Conservation (phyloP, 2,888 invertebrate species). For the Antitype chi region DNA sequence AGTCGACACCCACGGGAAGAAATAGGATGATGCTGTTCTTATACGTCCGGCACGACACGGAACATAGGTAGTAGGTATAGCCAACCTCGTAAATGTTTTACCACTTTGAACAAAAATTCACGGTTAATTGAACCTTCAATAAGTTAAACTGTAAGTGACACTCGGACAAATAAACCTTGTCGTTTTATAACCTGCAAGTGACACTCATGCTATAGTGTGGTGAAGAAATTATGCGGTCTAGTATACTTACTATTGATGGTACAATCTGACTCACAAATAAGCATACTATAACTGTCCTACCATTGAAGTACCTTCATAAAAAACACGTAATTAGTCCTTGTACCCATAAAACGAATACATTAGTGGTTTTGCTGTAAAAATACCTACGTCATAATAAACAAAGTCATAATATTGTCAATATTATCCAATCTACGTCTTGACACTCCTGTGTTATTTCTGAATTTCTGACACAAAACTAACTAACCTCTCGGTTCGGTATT, state of each 20-base stretch:
- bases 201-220: no score
- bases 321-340: constrained; percentile 1
- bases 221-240: not conserved
- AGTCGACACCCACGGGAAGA: no score
- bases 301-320: not conserved
- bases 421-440: not conserved
- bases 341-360: constrained; percentile 13
- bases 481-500: no score
- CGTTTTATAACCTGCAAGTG: no score
- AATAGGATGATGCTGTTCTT: no score
- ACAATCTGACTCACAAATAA: constrained; percentile 19
- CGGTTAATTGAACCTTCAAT: no score
- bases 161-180: no score
- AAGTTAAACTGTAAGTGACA: no score
- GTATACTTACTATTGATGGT: not conserved
- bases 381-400: constrained; percentile 3
- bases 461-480: no score
- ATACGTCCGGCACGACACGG: no score
- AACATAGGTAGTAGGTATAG: not conserved
- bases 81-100: not conserved
- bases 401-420: constrained; percentile 3
- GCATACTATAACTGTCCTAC: constrained; percentile 10
- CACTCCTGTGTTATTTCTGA: no score
- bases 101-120: not conserved
- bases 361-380: constrained; percentile 12